Evolutionary conservation across 2,113 vertebrate genomes (phyloP), one percentile per base, ranked within the genome.

Genomic region (Neomonachus schauinslandi): DNA sequence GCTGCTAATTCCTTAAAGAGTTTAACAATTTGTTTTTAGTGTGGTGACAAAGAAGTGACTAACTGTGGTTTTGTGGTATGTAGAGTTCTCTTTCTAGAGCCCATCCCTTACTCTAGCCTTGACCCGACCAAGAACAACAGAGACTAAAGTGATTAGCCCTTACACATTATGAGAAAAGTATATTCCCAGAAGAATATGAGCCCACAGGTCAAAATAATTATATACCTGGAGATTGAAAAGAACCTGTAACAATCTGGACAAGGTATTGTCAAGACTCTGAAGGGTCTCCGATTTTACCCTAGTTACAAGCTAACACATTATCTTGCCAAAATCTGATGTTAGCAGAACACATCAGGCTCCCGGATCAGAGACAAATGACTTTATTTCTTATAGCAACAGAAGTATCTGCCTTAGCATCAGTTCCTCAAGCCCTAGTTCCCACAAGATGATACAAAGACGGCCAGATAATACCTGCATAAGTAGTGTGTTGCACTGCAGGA

Each of bases 21-120:
- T 89, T 90, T 57, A 93, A 61, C 24, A 55, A 49, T 28, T 93
- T 87, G 36, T 72, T 83, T 96, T 67, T 67, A 28, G 89, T 24
- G 12, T 57, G 2, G 13, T 13, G 18, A 13, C 46, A 89, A 89
- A 46, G 59, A 92, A 65, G 11, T 69, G 16, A 74, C 19, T 46
- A 28, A 33, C 5, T 61, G 14, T 33, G n/a, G n/a, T 94, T 74
- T 65, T 69, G 28, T 53, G 4, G 8, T 61, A 31, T 33, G 12
- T 39, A 19, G 31, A 33, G 22, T 53, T 93, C 21, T 93, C 7
- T 82, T 85, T 15, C 4, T 33, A 77, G 46, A 16, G 19, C 31
- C 59, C 72, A 57, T 31, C 31, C 2, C 28, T 85, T 92, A 77
- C n/a, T 77, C 10, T 57, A 86, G 22, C 16, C 59, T 85, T 7